Conservation (phyloP, 2,113 vertebrate species). For the Podiceps cristatus region DNA sequence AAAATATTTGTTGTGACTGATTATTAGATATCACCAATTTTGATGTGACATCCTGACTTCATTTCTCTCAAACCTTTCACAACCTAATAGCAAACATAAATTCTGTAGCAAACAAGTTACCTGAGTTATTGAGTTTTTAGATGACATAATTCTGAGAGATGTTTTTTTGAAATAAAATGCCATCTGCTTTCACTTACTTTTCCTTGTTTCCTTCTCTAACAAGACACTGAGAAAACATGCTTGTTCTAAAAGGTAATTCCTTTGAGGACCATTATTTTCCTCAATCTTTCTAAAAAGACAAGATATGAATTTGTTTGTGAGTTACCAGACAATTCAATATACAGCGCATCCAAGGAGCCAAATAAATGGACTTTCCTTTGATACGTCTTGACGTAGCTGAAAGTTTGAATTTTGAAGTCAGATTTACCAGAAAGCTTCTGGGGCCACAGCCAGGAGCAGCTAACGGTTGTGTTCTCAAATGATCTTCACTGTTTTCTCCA, state of each 20-base stretch:
- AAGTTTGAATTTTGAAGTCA: conserved; percentile 29
- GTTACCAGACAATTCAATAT: not conserved
- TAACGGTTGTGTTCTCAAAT: not conserved
- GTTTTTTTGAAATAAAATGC: conserved; percentile 61
- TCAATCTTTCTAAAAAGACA: conserved; percentile 3
- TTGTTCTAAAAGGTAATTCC: conserved; percentile 35
- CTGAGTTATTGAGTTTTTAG: conserved; percentile 29
- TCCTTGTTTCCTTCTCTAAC: conserved; percentile 28
- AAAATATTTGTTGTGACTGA: conserved; percentile 22
- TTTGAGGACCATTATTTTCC: conserved; percentile 26
- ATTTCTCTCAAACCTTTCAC: conserved; percentile 17
- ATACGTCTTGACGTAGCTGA: not conserved
- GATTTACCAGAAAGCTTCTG: not conserved
- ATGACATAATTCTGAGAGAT: conserved; percentile 43
- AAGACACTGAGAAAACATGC: conserved; percentile 33
- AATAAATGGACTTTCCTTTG: not conserved
- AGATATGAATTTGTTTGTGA: conserved; percentile 31
- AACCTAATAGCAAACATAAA: conserved; percentile 23
- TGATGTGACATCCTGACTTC: not conserved
- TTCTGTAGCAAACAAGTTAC: not conserved
- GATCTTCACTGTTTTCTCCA: not conserved
- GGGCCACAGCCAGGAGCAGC: not conserved
- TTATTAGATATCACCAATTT: conserved; percentile 17
- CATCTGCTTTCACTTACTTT: conserved; percentile 41
- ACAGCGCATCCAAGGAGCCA: not conserved